A percentile compares a stretch with the other conserved stretches of the same genome.
phyloP scores from a whole-genome alignment of 92 coral and sea anemone genomes.

The Desmophyllum pertusum region DNA sequence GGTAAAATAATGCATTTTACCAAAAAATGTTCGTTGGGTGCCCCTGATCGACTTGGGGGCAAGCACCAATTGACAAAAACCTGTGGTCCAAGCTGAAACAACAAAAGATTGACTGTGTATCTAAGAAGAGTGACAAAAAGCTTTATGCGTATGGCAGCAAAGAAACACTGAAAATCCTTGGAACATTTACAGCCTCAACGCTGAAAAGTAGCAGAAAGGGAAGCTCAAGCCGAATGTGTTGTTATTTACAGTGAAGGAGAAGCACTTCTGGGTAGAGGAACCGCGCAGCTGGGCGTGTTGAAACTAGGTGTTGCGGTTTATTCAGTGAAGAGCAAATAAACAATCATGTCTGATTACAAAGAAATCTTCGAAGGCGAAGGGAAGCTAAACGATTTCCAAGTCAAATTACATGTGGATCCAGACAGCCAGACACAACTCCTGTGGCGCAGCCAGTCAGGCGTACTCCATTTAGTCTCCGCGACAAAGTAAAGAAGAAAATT shows the following conservation, averaged over 20 bases:
- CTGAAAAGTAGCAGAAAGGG: neutral
- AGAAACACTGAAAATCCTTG: too few relatives aligned
- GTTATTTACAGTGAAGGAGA: neutral
- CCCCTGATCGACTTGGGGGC: too few relatives aligned
- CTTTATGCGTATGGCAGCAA: too few relatives aligned
- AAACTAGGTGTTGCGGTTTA: neutral
- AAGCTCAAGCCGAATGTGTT: constrained; percentile 1
- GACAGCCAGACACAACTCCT: neutral
- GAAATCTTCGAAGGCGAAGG: neutral
- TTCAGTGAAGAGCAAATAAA: neutral
- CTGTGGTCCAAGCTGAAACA: too few relatives aligned
- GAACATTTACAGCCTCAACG: neutral
- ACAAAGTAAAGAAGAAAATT: too few relatives aligned
- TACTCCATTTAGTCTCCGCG: too few relatives aligned
- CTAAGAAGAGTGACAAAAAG: too few relatives aligned
- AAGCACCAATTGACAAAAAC: neutral
- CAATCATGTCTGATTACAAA: constrained; percentile 8
- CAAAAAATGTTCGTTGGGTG: too few relatives aligned
- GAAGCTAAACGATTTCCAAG: neutral
- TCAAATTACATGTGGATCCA: constrained; percentile 1
- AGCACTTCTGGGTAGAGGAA: too few relatives aligned
- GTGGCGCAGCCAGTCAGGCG: too few relatives aligned
- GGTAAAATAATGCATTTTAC: too few relatives aligned
- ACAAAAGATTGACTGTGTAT: neutral
- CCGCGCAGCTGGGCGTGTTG: too few relatives aligned